Evolutionary conservation across 2,113 vertebrate species (phyloP).

Genomic region (Haemorhous mexicanus): DNA sequence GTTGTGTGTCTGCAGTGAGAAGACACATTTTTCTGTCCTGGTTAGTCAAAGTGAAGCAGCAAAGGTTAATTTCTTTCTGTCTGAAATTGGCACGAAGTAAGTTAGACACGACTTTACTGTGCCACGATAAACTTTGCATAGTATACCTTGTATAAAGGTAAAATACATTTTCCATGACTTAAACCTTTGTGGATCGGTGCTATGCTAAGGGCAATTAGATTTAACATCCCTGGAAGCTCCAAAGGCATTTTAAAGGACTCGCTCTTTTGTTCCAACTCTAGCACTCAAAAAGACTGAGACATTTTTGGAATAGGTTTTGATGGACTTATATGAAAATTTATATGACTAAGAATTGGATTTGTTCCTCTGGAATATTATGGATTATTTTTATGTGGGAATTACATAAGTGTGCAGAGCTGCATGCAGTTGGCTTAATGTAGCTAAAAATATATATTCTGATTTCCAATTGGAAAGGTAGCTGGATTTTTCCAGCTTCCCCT

Average conservation of each 20-base stretch:
- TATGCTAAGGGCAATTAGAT: constrained; percentile 70
- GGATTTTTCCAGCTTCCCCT: constrained; percentile 58
- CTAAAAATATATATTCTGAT: constrained; percentile 75
- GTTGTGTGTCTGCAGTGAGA: not conserved
- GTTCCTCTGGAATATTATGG: constrained; percentile 79
- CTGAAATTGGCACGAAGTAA: constrained; percentile 50
- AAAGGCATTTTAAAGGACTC: constrained; percentile 70
- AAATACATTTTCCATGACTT: constrained; percentile 77
- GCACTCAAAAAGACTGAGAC: constrained; percentile 74
- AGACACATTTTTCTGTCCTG: constrained; percentile 52
- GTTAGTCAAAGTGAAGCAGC: constrained; percentile 55
- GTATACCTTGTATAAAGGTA: constrained; percentile 71
- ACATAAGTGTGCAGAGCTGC: constrained; percentile 74
- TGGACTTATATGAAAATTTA: constrained; percentile 78
- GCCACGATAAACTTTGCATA: constrained; percentile 66
- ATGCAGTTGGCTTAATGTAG: constrained; percentile 75
- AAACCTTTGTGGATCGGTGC: constrained; percentile 70
- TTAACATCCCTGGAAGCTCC: constrained; percentile 77
- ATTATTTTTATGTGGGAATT: constrained; percentile 81
- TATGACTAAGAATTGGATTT: constrained; percentile 78
- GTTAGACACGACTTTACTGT: constrained; percentile 64
- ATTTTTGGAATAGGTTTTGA: constrained; percentile 79
- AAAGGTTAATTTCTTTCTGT: constrained; percentile 40
- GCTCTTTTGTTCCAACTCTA: constrained; percentile 70
- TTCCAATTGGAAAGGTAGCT: constrained; percentile 72